These are phyloP conservation scores for Synergus itoensis DNA, from an alignment of 2,888 invertebrate genomes.

Conservation along the genomic window DNA sequence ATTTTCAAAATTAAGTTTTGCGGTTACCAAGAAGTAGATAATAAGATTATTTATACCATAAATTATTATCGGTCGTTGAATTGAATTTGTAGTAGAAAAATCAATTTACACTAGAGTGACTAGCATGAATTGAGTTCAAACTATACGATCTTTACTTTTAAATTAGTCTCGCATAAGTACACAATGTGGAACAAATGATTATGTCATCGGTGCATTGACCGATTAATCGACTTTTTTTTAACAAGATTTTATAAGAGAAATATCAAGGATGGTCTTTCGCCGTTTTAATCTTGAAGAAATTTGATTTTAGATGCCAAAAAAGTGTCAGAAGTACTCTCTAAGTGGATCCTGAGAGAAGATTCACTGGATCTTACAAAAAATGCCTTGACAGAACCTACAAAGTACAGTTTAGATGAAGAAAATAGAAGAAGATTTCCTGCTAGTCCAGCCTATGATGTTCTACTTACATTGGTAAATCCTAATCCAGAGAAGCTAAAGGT, in stretches of 20 bases:
- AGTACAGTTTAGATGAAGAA: constrained; percentile 73
- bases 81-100: not conserved
- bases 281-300: not conserved
- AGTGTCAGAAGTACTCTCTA: constrained; percentile 79
- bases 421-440: constrained; percentile 79
- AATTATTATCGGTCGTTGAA: not conserved
- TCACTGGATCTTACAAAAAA: constrained; percentile 71
- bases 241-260: not conserved
- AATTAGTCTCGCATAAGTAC: not conserved
- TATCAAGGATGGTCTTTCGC: not conserved
- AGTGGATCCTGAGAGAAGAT: constrained; percentile 80
- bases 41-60: not conserved
- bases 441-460: constrained; percentile 85
- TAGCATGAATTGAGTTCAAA: constrained; percentile 8
- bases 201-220: not conserved
- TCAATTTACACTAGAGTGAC: constrained; percentile 1
- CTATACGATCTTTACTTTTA: not conserved
- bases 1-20: too few relatives aligned
- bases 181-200: constrained; percentile 1
- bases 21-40: too few relatives aligned
- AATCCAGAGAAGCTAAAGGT: constrained; percentile 86
- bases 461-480: constrained; percentile 91
- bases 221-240: not conserved
- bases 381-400: constrained; percentile 72
- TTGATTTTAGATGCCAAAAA: constrained; percentile 78